Evolutionary conservation across 2,888 invertebrate species (phyloP).

Genomic region (Serrognathus titanus): DNA sequence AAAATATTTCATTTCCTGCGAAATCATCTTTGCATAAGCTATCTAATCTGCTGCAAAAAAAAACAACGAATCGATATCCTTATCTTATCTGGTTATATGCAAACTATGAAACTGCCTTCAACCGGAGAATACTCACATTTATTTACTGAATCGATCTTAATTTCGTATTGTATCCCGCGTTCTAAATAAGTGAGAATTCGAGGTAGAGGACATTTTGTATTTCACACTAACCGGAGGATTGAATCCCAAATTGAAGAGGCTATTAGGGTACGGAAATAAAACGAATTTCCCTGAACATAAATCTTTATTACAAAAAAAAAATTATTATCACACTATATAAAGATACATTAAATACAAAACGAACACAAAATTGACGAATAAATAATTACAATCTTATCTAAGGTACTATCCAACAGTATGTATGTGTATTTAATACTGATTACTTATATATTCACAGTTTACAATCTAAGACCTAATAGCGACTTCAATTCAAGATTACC

Average conservation of each 20-base stretch:
- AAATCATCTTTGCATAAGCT: no score
- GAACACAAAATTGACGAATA: slow-evolving; percentile 17
- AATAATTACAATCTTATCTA: slow-evolving; percentile 13
- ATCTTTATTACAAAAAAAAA: slow-evolving; percentile 16
- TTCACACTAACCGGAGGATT: slow-evolving; percentile 8
- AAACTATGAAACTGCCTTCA: background rate
- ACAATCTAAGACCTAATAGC: slow-evolving; percentile 32
- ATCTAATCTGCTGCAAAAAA: no score
- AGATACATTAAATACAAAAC: slow-evolving; percentile 16
- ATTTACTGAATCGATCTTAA: background rate
- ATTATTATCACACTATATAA: slow-evolving; percentile 1
- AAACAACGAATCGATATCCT: no score
- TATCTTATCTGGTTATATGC: no score
- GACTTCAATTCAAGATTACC: slow-evolving; percentile 38
- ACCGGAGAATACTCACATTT: background rate
- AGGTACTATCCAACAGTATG: background rate
- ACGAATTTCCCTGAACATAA: slow-evolving; percentile 13
- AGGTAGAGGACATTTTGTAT: background rate
- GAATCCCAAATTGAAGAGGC: slow-evolving; percentile 30
- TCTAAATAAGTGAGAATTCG: background rate
- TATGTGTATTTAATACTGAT: background rate
- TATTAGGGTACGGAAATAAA: slow-evolving; percentile 24
- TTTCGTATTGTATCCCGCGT: background rate
- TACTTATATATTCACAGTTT: background rate
- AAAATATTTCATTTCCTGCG: no score